These are phyloP conservation scores for Montipora efflorescens DNA, from an alignment of 64 coral and sea anemone genomes.

Conservation along the genomic window DNA sequence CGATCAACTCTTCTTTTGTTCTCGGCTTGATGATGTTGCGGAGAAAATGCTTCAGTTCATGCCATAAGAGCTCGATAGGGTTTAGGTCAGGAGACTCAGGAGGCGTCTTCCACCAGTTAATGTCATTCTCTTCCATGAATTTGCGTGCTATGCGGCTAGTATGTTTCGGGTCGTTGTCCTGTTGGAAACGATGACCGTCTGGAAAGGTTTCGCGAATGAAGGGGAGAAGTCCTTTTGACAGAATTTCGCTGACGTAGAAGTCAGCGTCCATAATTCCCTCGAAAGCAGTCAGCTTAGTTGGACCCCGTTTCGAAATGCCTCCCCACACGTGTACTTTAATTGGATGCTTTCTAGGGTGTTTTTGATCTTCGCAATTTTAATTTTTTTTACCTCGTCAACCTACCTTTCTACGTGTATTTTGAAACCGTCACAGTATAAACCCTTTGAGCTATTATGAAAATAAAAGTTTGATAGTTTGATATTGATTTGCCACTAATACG, in stretches of 20 bases:
- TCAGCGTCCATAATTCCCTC: conserved; percentile 53
- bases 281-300: conserved; percentile 44
- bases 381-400: too few relatives aligned
- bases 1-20: conserved; percentile 5
- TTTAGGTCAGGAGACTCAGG: conserved; percentile 20
- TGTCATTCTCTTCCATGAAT: neutral
- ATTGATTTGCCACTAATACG: too few relatives aligned
- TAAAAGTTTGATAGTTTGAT: too few relatives aligned
- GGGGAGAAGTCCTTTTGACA: neutral
- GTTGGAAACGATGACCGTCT: conserved; percentile 53
- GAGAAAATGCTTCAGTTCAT: conserved; percentile 40
- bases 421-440: too few relatives aligned
- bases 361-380: too few relatives aligned
- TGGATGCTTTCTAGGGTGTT: conserved; percentile 28
- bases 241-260: conserved; percentile 2
- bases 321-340: conserved; percentile 55
- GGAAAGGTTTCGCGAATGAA: conserved; percentile 28
- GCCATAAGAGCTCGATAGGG: conserved; percentile 19
- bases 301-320: conserved; percentile 51
- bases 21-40: neutral
- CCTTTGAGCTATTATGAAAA: too few relatives aligned
- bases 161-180: conserved; percentile 20
- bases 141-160: neutral
- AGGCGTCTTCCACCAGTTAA: conserved; percentile 13
- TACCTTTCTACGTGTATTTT: too few relatives aligned